Evolutionary conservation across 2,113 vertebrate species (phyloP).

Genomic region (Acinonyx jubatus): DNA sequence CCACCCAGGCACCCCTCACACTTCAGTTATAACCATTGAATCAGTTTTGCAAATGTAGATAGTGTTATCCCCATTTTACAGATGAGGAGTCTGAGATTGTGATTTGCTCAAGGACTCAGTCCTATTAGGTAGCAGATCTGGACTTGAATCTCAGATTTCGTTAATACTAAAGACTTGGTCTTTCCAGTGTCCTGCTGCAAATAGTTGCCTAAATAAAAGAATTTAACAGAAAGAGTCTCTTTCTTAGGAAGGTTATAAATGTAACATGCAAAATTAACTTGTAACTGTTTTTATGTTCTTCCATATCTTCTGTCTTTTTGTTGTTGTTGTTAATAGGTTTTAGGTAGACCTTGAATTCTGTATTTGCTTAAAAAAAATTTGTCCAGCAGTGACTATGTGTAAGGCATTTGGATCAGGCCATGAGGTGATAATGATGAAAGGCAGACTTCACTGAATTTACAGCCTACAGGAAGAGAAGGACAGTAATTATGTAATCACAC

Average conservation of each 20-base stretch:
- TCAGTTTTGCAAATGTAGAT: neutral
- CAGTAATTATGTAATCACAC: neutral
- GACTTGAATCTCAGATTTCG: neutral
- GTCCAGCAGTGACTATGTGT: neutral
- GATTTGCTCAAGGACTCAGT: neutral
- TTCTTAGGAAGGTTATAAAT: neutral
- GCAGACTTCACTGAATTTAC: neutral
- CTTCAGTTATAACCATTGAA: neutral
- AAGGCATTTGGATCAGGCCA: neutral
- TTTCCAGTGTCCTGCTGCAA: neutral
- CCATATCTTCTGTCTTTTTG: neutral
- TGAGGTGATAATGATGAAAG: neutral
- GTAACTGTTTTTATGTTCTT: neutral
- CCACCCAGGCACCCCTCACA: neutral
- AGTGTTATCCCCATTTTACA: neutral
- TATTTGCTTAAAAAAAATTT: neutral
- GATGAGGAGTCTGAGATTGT: neutral
- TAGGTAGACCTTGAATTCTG: neutral
- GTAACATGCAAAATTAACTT: neutral
- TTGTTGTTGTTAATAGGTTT: neutral
- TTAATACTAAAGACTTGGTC: neutral
- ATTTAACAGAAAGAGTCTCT: conserved; percentile 1
- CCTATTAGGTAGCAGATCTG: neutral
- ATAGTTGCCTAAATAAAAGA: neutral
- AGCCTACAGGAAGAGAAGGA: neutral